phyloP scores from a whole-genome alignment of 2,888 invertebrate genomes.

The Spodoptera littoralis region DNA sequence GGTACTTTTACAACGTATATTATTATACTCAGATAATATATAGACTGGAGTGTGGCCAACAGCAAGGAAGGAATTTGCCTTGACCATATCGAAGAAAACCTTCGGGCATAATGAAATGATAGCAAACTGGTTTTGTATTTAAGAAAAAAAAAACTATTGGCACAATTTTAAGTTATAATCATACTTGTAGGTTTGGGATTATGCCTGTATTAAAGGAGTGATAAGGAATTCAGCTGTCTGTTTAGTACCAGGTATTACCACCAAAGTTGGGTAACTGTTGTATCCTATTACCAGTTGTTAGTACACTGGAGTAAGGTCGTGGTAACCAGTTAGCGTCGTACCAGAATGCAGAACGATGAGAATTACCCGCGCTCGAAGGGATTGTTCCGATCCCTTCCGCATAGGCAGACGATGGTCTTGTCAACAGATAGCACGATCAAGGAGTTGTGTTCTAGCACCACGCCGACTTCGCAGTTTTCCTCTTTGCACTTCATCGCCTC shows the following conservation, averaged over 20 bases:
- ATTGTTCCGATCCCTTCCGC: constrained; percentile 83
- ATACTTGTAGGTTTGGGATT: neutral
- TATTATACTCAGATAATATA: constrained; percentile 50
- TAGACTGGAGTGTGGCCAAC: constrained; percentile 69
- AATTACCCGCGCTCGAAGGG: constrained; percentile 88
- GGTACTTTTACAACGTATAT: constrained; percentile 47
- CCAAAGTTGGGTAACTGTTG: constrained; percentile 46
- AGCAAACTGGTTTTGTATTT: constrained; percentile 69
- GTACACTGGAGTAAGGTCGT: constrained; percentile 59
- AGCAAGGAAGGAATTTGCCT: constrained; percentile 72
- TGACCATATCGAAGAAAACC: constrained; percentile 80
- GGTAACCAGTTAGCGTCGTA: constrained; percentile 66
- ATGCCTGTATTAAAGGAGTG: constrained; percentile 11
- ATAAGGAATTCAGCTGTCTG: constrained; percentile 12
- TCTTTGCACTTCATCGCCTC: constrained; percentile 89
- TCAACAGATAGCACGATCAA: constrained; percentile 86
- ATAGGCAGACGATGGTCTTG: constrained; percentile 88
- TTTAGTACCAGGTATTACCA: constrained; percentile 31
- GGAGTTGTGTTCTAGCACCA: constrained; percentile 86
- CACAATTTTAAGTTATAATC: constrained; percentile 21
- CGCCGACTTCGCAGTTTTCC: constrained; percentile 88
- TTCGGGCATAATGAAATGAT: constrained; percentile 73
- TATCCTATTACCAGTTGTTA: constrained; percentile 55
- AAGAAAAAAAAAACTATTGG: constrained; percentile 29
- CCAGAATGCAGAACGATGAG: constrained; percentile 69